Evolutionary conservation across 2,888 invertebrate species (phyloP).

Genomic region (Calameuta pallipes): DNA sequence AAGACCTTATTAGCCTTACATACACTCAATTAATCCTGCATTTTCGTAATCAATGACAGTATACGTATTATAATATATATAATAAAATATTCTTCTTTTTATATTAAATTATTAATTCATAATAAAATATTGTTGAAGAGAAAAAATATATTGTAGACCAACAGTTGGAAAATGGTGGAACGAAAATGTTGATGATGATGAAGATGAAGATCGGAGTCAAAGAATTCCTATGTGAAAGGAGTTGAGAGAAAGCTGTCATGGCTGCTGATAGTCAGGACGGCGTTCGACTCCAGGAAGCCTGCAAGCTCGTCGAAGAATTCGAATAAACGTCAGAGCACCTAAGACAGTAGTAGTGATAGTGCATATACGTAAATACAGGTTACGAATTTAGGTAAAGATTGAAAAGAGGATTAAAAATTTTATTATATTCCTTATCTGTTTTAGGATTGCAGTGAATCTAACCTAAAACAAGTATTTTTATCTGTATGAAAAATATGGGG

Average conservation of each 20-base stretch:
- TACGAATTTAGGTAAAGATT: neutral
- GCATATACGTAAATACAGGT: neutral
- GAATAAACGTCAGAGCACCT: neutral
- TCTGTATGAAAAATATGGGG: neutral
- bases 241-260: neutral
- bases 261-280: neutral
- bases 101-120: too few relatives aligned
- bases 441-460: neutral
- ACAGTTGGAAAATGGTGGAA: neutral
- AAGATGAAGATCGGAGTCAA: neutral
- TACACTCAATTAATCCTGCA: too few relatives aligned
- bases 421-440: neutral
- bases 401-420: neutral
- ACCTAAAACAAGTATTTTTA: neutral
- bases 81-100: neutral
- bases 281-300: neutral
- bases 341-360: neutral
- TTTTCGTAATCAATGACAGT: neutral
- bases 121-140: neutral
- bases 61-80: neutral
- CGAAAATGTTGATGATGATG: neutral
- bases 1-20: too few relatives aligned
- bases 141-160: neutral
- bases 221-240: neutral
- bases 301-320: neutral